Conservation (phyloP, 2,888 invertebrate species). For the Erebia epiphron region DNA sequence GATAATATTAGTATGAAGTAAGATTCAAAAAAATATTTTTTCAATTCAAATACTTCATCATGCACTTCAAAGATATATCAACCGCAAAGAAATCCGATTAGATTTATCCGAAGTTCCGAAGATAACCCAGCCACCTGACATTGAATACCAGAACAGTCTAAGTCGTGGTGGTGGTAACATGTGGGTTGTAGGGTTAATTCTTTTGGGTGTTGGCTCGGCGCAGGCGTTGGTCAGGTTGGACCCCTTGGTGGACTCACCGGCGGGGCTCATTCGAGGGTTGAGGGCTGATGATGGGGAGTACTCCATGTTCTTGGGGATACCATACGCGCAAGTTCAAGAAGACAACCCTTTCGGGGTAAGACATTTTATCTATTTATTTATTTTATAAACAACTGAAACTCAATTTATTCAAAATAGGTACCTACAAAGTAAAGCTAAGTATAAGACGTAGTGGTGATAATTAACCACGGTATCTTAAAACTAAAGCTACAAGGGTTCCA, state of each 20-base stretch:
- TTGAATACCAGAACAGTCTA: background rate
- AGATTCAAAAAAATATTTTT: too few relatives aligned
- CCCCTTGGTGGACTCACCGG: conserved; percentile 48
- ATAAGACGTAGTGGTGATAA: too few relatives aligned
- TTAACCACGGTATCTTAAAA: too few relatives aligned
- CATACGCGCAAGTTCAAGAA: conserved; percentile 59
- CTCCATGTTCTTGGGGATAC: conserved; percentile 62
- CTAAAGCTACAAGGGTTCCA: too few relatives aligned
- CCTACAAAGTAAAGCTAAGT: too few relatives aligned
- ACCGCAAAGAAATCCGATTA: background rate
- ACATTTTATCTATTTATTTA: background rate
- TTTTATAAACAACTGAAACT: too few relatives aligned
- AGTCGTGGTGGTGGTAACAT: background rate
- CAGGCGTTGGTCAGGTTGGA: conserved; percentile 42
- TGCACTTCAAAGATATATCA: background rate
- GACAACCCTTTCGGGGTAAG: conserved; percentile 64
- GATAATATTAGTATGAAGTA: too few relatives aligned
- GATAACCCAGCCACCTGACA: background rate
- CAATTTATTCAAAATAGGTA: too few relatives aligned
- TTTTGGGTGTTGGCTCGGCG: conserved; percentile 13
- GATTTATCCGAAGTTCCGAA: background rate
- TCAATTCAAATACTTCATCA: too few relatives aligned
- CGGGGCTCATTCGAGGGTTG: conserved; percentile 54
- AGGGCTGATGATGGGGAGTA: conserved; percentile 51
- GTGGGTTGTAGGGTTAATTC: conserved; percentile 4